Conservation (phyloP, 2,888 invertebrate species). For the Dryobotodes eremita region DNA sequence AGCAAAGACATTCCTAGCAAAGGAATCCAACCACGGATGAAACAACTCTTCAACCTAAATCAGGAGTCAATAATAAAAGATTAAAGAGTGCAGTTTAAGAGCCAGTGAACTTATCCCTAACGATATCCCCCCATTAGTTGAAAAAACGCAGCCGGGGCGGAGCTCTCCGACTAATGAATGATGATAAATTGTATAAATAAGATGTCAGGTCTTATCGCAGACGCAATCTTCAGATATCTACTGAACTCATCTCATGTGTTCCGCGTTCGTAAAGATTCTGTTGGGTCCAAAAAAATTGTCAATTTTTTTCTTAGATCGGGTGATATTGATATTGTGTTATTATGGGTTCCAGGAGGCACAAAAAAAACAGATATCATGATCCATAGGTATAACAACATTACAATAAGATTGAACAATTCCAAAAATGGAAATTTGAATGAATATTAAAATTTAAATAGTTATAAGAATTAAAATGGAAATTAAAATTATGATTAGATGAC, state of each 20-base stretch:
- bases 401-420: too few relatives aligned
- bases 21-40: background rate
- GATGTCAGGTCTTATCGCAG: slow-evolving; percentile 68
- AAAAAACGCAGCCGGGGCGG: slow-evolving; percentile 64
- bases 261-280: slow-evolving; percentile 31
- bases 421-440: too few relatives aligned
- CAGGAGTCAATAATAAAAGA: slow-evolving; percentile 27
- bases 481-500: too few relatives aligned
- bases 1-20: slow-evolving; percentile 28
- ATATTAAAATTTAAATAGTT: too few relatives aligned
- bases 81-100: slow-evolving; percentile 39
- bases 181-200: slow-evolving; percentile 75
- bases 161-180: slow-evolving; percentile 69
- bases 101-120: slow-evolving; percentile 49
- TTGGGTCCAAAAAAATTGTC: slow-evolving; percentile 31
- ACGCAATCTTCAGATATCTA: slow-evolving; percentile 70
- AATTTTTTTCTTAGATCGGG: slow-evolving; percentile 16
- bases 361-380: too few relatives aligned
- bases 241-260: slow-evolving; percentile 59
- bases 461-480: too few relatives aligned
- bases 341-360: background rate
- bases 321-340: slow-evolving; percentile 2
- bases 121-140: slow-evolving; percentile 56
- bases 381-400: too few relatives aligned
- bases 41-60: slow-evolving; percentile 13